Base-by-base conservation (phyloP, 2,888 invertebrate genomes). In the Dicyrtoma fusca region DNA sequence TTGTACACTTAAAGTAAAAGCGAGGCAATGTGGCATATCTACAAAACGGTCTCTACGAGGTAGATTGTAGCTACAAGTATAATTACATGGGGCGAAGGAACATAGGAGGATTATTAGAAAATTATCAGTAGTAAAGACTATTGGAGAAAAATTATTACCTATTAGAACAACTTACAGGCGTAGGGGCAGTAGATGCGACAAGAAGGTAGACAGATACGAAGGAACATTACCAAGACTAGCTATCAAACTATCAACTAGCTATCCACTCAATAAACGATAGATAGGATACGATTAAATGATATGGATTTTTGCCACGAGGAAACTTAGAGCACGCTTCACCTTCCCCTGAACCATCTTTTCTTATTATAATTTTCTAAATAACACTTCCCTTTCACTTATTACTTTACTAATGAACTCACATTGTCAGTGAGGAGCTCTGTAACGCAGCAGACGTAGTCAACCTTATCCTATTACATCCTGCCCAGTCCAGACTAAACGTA, bases 351-450 rank as follows among this genome's bases (percentile, higher is more conserved):
- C 25, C 61, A 19, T 61, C 2, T 61, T 61, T 19, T 61, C 14
- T 61, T 61, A 61, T 42, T 42, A 61, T 42, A 61, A 61, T 61
- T 61, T 61, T 42, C 26, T 61, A 34, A 61, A 42, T 42, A 42
- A 17, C 19, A 61, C 61, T 61, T 61, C 61, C 57, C 61, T 61
- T 61, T 61, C 61, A 61, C 61, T 61, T 61, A 61, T 61, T 34
- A 61, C 10, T 42, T 61, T 17, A 26, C 61, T 61, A 61, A 61
- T 61, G 61, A 61, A 61, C 61, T 61, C 61, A 61, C 19, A 19
- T 25, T 42, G 42, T 26, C 1, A 61, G n/a, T n/a, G 49, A 49
- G 49, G 17, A 14, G 13, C 45, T 44, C 45, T 44, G 45, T 44
- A 44, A 44, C 13, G 13, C 45, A 44, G n/a, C n/a, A n/a, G n/a